Evolutionary conservation across 2,888 invertebrate genomes (phyloP), one percentile per base, ranked within the genome.

Genomic region (Drosophila atroscutellata): DNA sequence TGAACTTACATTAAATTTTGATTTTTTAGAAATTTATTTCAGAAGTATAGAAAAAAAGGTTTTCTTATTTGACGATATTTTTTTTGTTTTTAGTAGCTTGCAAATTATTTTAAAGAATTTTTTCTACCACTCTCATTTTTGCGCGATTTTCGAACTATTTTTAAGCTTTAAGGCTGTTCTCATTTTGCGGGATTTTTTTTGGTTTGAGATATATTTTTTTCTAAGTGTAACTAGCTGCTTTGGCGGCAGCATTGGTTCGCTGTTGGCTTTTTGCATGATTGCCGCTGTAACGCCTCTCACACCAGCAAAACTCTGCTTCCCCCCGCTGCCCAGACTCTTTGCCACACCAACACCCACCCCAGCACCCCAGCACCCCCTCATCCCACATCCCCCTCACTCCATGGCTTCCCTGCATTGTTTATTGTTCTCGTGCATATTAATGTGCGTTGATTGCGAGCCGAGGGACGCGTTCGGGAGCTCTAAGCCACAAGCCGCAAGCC

Each of bases 371-470:
- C 18, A 28, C 52, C 15, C 28, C n/a, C n/a, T 36, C 30, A 45
- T 36, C 15, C 30, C 45, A 37, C 34, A 39, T 32, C 26, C 20
- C 28, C 32, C 32, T 26, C 36, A 1, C 59, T 15, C 7, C n/a
- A 39, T 30, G 15, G 20, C 49, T 36, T 7, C 57, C 49, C 64
- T 55, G 61, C 78, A 87, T 87, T 83, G 89, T 90, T 89, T 89
- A 91, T 90, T 91, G 91, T 87, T 86, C 87, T 86, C 85, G 81
- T 91, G 90, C 86, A 91, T 91, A 91, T 91, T 91, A 91, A 91
- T 91, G 90, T 86, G 73, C 88, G 85, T 77, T 85, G 85, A 85
- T 85, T 85, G 87, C 81, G 84, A 51, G 91, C 57, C 79, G 45
- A 72, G 80, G 69, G 80, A 74, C 37, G 39, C 13, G 9, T 7